Evolutionary conservation across 2,113 vertebrate species (phyloP).

Genomic region (Phrynocephalus versicolor): DNA sequence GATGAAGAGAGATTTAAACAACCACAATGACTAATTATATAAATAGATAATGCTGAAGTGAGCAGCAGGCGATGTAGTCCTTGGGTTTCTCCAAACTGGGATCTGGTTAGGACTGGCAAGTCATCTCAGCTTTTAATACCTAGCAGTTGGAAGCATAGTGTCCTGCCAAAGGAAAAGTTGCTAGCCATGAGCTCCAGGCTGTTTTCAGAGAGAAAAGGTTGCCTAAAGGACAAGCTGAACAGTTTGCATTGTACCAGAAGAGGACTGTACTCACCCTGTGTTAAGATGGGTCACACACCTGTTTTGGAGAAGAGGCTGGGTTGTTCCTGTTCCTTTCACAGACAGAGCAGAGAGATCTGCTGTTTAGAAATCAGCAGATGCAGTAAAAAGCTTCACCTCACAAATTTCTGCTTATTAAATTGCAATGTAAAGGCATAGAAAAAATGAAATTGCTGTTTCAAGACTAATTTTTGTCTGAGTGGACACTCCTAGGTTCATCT

Average conservation of each 20-base stretch:
- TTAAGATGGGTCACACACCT: neutral
- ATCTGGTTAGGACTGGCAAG: neutral
- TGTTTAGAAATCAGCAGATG: neutral
- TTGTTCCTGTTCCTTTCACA: neutral
- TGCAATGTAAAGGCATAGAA: neutral
- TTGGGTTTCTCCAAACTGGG: neutral
- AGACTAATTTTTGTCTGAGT: neutral
- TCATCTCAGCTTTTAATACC: neutral
- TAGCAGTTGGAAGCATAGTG: neutral
- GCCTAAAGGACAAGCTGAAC: neutral
- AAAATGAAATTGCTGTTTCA: too few species aligned
- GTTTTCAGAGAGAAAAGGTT: neutral
- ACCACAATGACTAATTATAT: neutral
- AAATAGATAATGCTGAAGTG: conserved; percentile 1
- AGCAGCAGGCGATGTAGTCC: neutral
- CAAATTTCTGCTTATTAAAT: neutral
- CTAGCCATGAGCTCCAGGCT: neutral
- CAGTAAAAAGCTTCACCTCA: neutral
- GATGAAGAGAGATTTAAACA: neutral
- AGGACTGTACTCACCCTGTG: neutral
- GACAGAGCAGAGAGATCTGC: neutral
- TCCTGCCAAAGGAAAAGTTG: neutral
- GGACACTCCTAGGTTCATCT: neutral
- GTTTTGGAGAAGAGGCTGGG: neutral
- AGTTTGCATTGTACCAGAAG: neutral